A percentile compares a stretch with the other conserved stretches of the same genome.
These are phyloP conservation scores for Protobothrops mucrosquamatus DNA, from an alignment of 2,113 vertebrate genomes.

Conservation along the genomic window DNA sequence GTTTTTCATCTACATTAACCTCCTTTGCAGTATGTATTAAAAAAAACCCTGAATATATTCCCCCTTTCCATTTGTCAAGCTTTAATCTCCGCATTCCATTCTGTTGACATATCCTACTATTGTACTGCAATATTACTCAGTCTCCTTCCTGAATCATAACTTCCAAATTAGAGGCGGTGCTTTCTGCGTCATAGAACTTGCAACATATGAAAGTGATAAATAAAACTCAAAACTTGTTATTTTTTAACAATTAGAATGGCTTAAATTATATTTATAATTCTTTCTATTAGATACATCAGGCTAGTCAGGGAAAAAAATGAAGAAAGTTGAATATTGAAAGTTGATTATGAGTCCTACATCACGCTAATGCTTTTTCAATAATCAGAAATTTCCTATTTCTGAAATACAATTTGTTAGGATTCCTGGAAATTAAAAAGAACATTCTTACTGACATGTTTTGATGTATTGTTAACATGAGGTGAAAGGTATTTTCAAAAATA, in stretches of 20 bases:
- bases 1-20: conserved; percentile 12
- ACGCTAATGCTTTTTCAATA: neutral
- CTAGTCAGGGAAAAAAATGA: neutral
- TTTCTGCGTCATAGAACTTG: conserved; percentile 10
- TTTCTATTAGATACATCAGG: neutral
- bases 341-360: neutral
- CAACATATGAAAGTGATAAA: neutral
- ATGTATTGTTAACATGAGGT: neutral
- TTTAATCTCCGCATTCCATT: conserved; percentile 23
- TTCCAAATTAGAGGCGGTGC: conserved; percentile 3
- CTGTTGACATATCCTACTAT: conserved; percentile 21
- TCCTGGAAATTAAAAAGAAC: neutral
- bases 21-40: neutral
- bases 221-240: neutral
- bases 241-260: neutral
- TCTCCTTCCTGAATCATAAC: conserved; percentile 29
- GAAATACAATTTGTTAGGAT: neutral
- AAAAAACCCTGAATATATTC: neutral
- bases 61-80: conserved; percentile 11
- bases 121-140: neutral
- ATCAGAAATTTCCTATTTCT: neutral
- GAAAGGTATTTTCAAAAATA: neutral
- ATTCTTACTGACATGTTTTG: neutral
- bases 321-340: neutral
- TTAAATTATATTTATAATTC: neutral